These are phyloP conservation scores for Acrocephalus scirpaceus DNA, from an alignment of 2,797 vertebrate species.

Conservation along the genomic window DNA sequence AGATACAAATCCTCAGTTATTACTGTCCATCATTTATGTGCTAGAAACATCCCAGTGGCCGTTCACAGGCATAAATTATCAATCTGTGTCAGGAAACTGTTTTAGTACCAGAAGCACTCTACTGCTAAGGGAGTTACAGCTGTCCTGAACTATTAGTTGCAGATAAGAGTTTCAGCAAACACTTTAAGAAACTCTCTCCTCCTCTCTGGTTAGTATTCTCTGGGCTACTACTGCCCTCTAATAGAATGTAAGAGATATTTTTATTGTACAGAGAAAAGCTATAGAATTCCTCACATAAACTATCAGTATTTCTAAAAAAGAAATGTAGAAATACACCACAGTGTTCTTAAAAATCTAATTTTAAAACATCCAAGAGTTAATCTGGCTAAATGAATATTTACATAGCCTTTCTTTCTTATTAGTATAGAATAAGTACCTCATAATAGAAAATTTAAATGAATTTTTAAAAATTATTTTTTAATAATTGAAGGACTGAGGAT, in stretches of 20 bases:
- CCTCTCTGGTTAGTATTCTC: not conserved
- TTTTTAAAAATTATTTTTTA: not conserved
- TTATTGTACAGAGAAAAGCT: not conserved
- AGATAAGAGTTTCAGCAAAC: not conserved
- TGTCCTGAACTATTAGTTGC: conserved; percentile 14
- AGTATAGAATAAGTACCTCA: not conserved
- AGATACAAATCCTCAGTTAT: conserved; percentile 34
- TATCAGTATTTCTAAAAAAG: not conserved
- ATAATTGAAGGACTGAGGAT: too few species aligned
- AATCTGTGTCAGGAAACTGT: not conserved
- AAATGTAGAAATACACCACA: not conserved
- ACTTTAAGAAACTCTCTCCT: not conserved
- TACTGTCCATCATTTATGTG: conserved; percentile 4
- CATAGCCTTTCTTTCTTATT: not conserved
- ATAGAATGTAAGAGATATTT: not conserved
- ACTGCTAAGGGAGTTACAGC: not conserved
- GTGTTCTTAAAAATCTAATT: not conserved
- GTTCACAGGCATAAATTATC: conserved; percentile 24
- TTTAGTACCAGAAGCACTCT: not conserved
- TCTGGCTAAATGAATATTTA: not conserved
- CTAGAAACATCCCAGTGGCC: not conserved
- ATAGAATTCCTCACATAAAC: not conserved
- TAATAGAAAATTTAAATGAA: not conserved
- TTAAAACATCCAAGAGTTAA: not conserved
- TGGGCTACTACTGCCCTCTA: not conserved